These are phyloP conservation scores for Ephestia elutella DNA, from an alignment of 1,140 invertebrate species.

Conservation along the genomic window DNA sequence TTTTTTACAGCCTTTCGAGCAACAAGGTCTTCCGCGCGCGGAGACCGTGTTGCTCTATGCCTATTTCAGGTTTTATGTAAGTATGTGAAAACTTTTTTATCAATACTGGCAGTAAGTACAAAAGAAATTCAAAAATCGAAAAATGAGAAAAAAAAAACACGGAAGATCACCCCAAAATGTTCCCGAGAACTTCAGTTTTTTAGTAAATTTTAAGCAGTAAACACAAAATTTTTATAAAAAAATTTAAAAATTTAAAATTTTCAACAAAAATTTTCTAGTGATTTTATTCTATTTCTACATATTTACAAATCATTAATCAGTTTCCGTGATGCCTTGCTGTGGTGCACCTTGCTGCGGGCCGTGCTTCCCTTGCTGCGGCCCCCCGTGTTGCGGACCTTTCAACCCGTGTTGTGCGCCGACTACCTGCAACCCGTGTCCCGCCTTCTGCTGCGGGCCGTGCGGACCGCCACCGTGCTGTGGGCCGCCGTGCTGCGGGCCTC, in stretches of 20 bases:
- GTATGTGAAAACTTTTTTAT: too few relatives aligned
- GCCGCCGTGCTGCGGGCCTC: conserved; percentile 6
- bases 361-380: conserved; percentile 18
- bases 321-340: conserved; percentile 32
- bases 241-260: conserved; percentile 22
- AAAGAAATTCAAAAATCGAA: neutral
- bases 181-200: conserved; percentile 25
- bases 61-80: too few relatives aligned
- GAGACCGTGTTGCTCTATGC: too few relatives aligned
- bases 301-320: neutral
- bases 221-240: conserved; percentile 23
- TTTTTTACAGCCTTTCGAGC: too few relatives aligned
- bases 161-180: neutral
- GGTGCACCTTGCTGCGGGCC: conserved; percentile 20
- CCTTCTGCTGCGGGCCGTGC: conserved; percentile 11
- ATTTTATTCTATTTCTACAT: conserved; percentile 4
- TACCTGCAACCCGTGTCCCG: conserved; percentile 10
- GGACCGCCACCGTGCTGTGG: conserved; percentile 6
- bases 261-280: conserved; percentile 30
- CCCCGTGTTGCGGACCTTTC: too few relatives aligned
- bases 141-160: neutral
- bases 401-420: conserved; percentile 13
- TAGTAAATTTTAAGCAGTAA: conserved; percentile 32
- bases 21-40: too few relatives aligned
- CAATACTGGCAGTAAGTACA: neutral